Evolutionary conservation across 2,797 vertebrate species (phyloP), one percentile per base, ranked within the genome.

Genomic region (Cuniculus paca): DNA sequence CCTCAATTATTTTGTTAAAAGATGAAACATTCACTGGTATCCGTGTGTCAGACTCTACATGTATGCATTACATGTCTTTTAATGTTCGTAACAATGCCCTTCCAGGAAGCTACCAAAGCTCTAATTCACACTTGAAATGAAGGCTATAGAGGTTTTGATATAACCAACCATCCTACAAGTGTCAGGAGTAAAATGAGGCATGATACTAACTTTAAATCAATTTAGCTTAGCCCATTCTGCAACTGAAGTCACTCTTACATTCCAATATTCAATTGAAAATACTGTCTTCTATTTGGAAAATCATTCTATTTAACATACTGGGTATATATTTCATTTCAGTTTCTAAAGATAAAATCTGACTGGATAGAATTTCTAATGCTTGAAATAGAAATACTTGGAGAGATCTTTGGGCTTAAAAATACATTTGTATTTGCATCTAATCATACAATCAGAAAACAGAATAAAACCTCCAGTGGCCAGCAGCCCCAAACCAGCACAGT

Each of bases 301-400:
- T 17, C 60, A 68, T 65, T 36, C 77, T 42, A 91, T 75, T 95
- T 91, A 89, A 95, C 84, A 75, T 75, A 56, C 83, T 20, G 5
- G 94, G 96, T 93, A 96, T 89, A 58, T 80, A 96, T 94, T 95
- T 94, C 77, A 65, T 58, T 91, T 94, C 86, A 83, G 86, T 90
- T 91, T 93, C 94, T 95, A 95, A 88, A 97, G 95, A 97, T 94
- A 97, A 97, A 95, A 86, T 95, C 83, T 39, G 88, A 96, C 39
- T 34, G 89, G 95, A 89, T 85, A 88, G 83, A 95, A 95, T 97
- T 91, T 97, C 89, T 94, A 48, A 95, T 81, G 86, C 89, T 96
- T 93, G 48, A 95, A 96, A 97, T 82, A 93, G 80, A 96, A 97
- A 94, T 89, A 87, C 77, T 92, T 91, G 70, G 92, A 65, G 31